phyloP scores from a whole-genome alignment of 2,113 vertebrate species.

The Xenopus tropicalis region DNA sequence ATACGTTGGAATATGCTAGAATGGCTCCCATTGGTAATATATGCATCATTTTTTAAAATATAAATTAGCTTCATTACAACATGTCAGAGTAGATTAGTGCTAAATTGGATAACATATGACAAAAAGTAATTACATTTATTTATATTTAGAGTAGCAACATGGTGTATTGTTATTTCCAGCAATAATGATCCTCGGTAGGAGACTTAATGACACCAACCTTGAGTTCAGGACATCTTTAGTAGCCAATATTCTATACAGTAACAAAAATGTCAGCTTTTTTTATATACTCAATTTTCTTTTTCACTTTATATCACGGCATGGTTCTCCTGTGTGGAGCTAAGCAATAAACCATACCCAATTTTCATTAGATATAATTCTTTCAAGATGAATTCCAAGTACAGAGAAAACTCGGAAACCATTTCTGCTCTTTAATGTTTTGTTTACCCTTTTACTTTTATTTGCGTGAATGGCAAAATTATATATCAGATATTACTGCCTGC shows the following conservation, averaged over 20 bases:
- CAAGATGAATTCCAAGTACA: slow-evolving; percentile 35
- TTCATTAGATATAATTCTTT: slow-evolving; percentile 42
- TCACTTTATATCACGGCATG: slow-evolving; percentile 22
- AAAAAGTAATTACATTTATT: background rate
- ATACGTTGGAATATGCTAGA: slow-evolving; percentile 10
- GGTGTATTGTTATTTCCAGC: background rate
- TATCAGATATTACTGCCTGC: no score
- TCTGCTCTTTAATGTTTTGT: slow-evolving; percentile 12
- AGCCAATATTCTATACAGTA: slow-evolving; percentile 28
- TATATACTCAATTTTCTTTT: slow-evolving; percentile 36
- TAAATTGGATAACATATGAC: slow-evolving; percentile 38
- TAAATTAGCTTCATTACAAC: slow-evolving; percentile 36
- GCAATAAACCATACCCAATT: slow-evolving; percentile 41
- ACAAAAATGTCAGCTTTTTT: slow-evolving; percentile 35
- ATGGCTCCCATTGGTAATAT: slow-evolving; percentile 28
- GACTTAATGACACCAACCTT: slow-evolving; percentile 19
- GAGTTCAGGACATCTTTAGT: slow-evolving; percentile 35
- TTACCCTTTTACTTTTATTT: background rate
- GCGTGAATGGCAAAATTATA: no score
- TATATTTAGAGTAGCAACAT: slow-evolving; percentile 22
- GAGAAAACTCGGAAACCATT: slow-evolving; percentile 12
- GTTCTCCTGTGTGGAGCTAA: slow-evolving; percentile 26
- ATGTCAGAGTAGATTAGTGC: slow-evolving; percentile 32
- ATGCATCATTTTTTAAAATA: slow-evolving; percentile 15
- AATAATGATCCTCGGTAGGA: slow-evolving; percentile 17